phyloP scores from a whole-genome alignment of 2,888 invertebrate genomes.

The Ormyrus pomaceus region DNA sequence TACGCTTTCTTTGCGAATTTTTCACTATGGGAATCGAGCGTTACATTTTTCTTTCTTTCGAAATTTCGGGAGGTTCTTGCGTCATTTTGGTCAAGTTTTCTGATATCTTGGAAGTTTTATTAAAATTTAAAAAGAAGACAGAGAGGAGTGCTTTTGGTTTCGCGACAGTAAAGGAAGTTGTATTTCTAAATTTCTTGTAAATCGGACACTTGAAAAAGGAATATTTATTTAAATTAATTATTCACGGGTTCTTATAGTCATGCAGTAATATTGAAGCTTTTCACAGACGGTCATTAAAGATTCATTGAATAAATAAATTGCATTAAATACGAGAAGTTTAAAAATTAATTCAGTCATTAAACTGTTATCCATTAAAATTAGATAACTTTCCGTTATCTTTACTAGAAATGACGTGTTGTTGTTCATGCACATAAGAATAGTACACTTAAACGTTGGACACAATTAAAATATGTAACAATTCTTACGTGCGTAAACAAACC shows the following conservation, averaged over 20 bases:
- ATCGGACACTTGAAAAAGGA: background rate
- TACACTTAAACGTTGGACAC: too few relatives aligned
- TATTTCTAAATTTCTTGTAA: background rate
- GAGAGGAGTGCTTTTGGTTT: too few relatives aligned
- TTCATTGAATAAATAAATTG: constrained; percentile 23
- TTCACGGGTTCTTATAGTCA: constrained; percentile 7
- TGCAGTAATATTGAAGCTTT: constrained; percentile 28
- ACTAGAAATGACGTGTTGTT: too few relatives aligned
- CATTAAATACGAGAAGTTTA: background rate
- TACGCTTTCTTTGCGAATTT: background rate
- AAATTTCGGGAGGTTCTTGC: too few relatives aligned
- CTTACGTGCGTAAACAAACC: too few relatives aligned
- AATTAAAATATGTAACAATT: too few relatives aligned
- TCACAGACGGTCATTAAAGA: constrained; percentile 5
- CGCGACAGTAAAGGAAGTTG: background rate
- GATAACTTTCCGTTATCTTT: background rate
- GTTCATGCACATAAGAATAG: too few relatives aligned
- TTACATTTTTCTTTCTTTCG: too few relatives aligned
- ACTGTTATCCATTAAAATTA: background rate
- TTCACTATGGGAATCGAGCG: too few relatives aligned
- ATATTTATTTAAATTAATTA: background rate
- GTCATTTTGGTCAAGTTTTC: too few relatives aligned
- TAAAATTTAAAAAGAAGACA: too few relatives aligned
- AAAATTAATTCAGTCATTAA: background rate
- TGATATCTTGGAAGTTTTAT: too few relatives aligned